These are phyloP conservation scores for Physocephala rufipes DNA, from an alignment of 2,888 invertebrate species.

Conservation along the genomic window DNA sequence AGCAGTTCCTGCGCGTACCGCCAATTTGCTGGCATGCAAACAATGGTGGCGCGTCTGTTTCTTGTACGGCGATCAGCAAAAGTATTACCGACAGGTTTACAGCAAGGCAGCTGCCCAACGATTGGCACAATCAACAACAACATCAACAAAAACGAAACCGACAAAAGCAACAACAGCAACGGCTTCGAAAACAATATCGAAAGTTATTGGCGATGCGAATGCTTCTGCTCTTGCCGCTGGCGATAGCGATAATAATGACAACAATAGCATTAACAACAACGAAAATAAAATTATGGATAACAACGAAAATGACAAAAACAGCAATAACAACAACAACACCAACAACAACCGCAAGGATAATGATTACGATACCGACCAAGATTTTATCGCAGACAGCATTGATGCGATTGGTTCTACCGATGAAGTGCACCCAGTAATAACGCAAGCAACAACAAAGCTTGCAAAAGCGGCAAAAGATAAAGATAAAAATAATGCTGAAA, in stretches of 20 bases:
- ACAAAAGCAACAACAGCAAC: conserved; percentile 42
- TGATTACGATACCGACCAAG: conserved; percentile 48
- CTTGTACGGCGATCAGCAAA: conserved; percentile 87
- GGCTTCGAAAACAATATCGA: conserved; percentile 43
- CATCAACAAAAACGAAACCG: conserved; percentile 37
- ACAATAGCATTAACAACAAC: conserved; percentile 41
- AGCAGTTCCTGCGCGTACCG: conserved; percentile 68
- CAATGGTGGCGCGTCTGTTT: conserved; percentile 93
- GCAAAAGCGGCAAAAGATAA: conserved; percentile 18
- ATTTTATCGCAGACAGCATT: conserved; percentile 54
- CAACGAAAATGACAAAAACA: conserved; percentile 41
- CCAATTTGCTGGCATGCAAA: conserved; percentile 82
- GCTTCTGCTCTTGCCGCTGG: conserved; percentile 35
- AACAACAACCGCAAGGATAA: conserved; percentile 10
- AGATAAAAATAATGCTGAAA: conserved; percentile 13
- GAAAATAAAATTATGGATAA: conserved; percentile 38
- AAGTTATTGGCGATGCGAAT: conserved; percentile 41
- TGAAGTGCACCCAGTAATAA: conserved; percentile 42
- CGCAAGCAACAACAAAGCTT: conserved; percentile 24
- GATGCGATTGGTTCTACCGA: conserved; percentile 37
- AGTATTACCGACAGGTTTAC: conserved; percentile 84
- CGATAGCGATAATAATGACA: conserved; percentile 21
- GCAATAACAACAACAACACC: conserved; percentile 34
- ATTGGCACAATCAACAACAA: conserved; percentile 63
- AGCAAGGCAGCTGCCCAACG: conserved; percentile 69